A percentile compares a stretch with the other conserved stretches of the same genome.
Evolutionary conservation across 2,888 invertebrate genomes (phyloP).

Genomic region (Coelinius sp.): DNA sequence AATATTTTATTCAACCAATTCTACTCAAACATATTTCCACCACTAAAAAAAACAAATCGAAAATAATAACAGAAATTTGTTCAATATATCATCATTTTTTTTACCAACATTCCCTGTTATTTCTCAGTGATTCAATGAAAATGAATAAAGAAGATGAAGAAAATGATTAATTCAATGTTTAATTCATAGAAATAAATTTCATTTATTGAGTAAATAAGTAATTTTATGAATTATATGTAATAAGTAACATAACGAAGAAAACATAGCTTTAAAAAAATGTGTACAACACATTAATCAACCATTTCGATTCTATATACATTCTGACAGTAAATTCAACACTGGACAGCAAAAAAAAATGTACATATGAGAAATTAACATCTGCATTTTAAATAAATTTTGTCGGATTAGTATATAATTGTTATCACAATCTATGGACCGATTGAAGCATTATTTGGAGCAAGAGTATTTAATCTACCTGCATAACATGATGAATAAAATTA

Average conservation of each 20-base stretch:
- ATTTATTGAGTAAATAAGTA: conserved; percentile 28
- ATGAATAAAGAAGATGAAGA: background rate
- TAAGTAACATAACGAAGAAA: background rate
- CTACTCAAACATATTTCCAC: background rate
- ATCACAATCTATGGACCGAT: conserved; percentile 15
- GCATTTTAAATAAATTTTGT: background rate
- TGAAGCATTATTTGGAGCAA: conserved; percentile 20
- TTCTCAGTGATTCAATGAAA: background rate
- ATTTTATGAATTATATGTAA: background rate
- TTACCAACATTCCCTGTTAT: background rate
- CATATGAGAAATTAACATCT: background rate
- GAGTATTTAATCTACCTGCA: background rate
- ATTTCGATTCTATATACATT: conserved; percentile 30
- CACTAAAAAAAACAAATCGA: background rate
- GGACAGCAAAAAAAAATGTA: background rate
- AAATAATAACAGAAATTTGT: background rate
- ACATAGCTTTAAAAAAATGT: conserved; percentile 22
- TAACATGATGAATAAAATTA: background rate
- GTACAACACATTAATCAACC: conserved; percentile 21
- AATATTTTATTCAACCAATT: background rate
- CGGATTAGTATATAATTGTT: conserved; percentile 10
- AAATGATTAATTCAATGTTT: background rate
- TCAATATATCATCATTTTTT: background rate
- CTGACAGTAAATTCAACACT: conserved; percentile 6
- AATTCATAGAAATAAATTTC: conserved; percentile 29